phyloP scores from a whole-genome alignment of 2,888 invertebrate genomes.

The Papilio demoleus region DNA sequence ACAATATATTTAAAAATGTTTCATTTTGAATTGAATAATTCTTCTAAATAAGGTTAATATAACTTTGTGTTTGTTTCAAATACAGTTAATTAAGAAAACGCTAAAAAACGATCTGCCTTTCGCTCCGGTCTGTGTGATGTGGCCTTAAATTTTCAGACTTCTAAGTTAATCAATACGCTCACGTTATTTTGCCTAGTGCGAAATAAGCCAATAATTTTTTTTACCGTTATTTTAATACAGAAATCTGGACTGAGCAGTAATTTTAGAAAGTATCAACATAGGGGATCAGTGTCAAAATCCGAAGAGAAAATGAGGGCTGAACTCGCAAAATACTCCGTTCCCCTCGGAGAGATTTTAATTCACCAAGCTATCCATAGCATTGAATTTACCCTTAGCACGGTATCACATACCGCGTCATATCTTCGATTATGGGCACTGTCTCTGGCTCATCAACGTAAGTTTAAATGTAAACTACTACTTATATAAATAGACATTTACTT shows the following conservation, averaged over 20 bases:
- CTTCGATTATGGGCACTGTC: conserved; percentile 95
- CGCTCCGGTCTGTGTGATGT: too few relatives aligned
- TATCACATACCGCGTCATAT: conserved; percentile 96
- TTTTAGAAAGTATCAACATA: conserved; percentile 48
- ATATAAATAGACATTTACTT: too few relatives aligned
- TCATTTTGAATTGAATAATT: too few relatives aligned
- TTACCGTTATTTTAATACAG: background rate
- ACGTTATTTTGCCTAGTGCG: too few relatives aligned
- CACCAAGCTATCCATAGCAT: conserved; percentile 94
- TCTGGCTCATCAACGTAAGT: conserved; percentile 92
- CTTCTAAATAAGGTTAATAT: too few relatives aligned
- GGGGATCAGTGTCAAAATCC: conserved; percentile 44
- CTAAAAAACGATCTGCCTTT: too few relatives aligned
- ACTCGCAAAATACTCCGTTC: conserved; percentile 46
- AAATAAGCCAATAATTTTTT: too few relatives aligned
- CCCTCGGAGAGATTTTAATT: conserved; percentile 89
- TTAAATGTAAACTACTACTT: conserved; percentile 6
- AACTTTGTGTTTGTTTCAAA: too few relatives aligned
- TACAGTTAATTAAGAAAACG: too few relatives aligned
- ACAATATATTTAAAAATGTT: too few relatives aligned
- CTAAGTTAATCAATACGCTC: too few relatives aligned
- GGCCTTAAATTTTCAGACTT: too few relatives aligned
- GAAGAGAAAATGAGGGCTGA: conserved; percentile 46
- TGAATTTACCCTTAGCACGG: conserved; percentile 93
- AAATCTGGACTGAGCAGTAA: conserved; percentile 23